Percentiles rank a stretch among this genome's conserved stretches.
These are phyloP conservation scores for Enteromius paludinosus DNA, from an alignment of 2,797 vertebrate species.

Conservation along the genomic window DNA sequence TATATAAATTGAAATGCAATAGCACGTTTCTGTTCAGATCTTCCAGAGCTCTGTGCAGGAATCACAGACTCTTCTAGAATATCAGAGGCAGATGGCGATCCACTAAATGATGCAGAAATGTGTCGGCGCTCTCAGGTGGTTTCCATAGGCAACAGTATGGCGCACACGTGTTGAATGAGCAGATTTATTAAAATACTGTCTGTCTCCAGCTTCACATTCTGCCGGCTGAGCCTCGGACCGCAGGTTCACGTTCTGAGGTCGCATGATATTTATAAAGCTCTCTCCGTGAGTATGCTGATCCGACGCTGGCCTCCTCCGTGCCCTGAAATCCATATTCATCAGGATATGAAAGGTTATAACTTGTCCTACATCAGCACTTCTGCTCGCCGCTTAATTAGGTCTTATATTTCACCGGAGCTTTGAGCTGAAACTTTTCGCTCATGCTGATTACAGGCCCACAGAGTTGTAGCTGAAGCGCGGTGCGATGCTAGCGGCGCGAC, in stretches of 20 bases:
- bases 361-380: constrained; percentile 30
- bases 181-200: constrained; percentile 21
- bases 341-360: constrained; percentile 44
- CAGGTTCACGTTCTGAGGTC: constrained; percentile 7
- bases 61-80: not conserved
- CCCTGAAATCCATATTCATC: constrained; percentile 34
- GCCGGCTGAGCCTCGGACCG: not conserved
- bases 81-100: constrained; percentile 4
- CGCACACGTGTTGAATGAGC: constrained; percentile 2
- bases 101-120: not conserved
- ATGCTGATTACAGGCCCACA: not conserved
- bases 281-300: not conserved
- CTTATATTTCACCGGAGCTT: constrained; percentile 25
- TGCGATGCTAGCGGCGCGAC: not conserved
- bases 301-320: not conserved
- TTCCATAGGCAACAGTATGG: constrained; percentile 34
- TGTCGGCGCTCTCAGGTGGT: constrained; percentile 34
- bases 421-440: constrained; percentile 15
- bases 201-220: constrained; percentile 12
- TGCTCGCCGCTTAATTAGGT: constrained; percentile 16
- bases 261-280: constrained; percentile 15
- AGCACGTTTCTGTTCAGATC: not conserved
- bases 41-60: not conserved
- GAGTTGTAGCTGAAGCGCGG: not conserved
- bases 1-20: not conserved